Base-by-base conservation (phyloP, 2,113 vertebrate species). In the Erpornis zantholeuca region DNA sequence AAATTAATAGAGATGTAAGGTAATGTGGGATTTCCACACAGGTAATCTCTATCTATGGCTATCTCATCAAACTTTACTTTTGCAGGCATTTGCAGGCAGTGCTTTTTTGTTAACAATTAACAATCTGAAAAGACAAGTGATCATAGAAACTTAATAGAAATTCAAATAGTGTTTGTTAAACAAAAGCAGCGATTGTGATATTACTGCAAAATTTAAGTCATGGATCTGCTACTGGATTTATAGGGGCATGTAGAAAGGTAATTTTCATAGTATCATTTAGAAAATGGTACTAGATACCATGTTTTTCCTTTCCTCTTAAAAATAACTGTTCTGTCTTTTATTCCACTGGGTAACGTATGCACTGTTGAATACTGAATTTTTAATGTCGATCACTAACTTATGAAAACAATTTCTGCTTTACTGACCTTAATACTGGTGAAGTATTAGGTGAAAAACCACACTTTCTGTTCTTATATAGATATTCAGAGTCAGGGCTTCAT, bases 291-390 rank as follows among this genome's bases (percentile, higher is more conserved):
- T 50, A 89, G 44, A 75, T 9, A 60, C 19, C 11, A 19, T 49
- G 19, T 53, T 91, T 92, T 94, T 44, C 14, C 57, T 83, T 78
- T 65, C 57, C 57, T 92, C 9, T 86, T 88, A 75, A 44, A 94
- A 91, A 79, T 68, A 88, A 44, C 33, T 60, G 17, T 53, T 94
- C 31, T 84, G 61, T 78, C 33, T 92, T 63, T 20, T 45, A 91
- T 91, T 92, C 83, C 61, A 76, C 61, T 61, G 94, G 73, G 73
- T 82, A 71, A 63, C 2, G 1, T 33, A 28, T 61, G 42, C 33
- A 44, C 35, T 57, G 57, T 76, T 76, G 66, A 84, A 28, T 76
- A 40, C 59, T 91, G 81, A 92, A 82, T 94, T 94, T 92, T 95
- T 95, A 35, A 84, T 87, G 72, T 57, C 0, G 1, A 59, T 73